A percentile compares a stretch with the other conserved stretches of the same genome.
phyloP scores from a whole-genome alignment of 2,797 vertebrate genomes.

The Anguilla marmorata region DNA sequence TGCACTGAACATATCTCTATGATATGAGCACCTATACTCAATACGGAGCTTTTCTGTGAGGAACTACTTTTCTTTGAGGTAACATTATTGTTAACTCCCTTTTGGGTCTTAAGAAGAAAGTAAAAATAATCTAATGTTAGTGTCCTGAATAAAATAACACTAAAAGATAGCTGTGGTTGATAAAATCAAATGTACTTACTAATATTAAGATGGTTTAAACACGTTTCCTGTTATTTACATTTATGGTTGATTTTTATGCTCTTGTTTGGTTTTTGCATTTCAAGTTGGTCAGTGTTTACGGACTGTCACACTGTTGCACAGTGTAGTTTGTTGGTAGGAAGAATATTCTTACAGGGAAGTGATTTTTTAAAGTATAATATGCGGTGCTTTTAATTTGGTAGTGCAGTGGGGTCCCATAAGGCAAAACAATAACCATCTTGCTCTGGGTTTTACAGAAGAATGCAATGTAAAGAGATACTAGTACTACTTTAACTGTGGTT shows the following conservation, averaged over 20 bases:
- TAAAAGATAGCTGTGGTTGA: background rate
- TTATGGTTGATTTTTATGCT: slow-evolving; percentile 13
- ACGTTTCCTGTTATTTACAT: background rate
- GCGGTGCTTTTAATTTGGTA: slow-evolving; percentile 12
- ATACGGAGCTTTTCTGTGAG: background rate
- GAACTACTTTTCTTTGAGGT: slow-evolving; percentile 3
- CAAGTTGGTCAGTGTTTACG: slow-evolving; percentile 11
- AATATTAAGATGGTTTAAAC: background rate
- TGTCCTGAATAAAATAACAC: slow-evolving; percentile 3
- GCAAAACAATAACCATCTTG: background rate
- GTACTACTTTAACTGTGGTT: slow-evolving; percentile 13
- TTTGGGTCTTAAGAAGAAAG: slow-evolving; percentile 16
- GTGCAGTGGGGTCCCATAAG: slow-evolving; percentile 6
- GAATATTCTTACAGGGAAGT: slow-evolving; percentile 21
- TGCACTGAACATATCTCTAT: background rate
- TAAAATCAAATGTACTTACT: slow-evolving; percentile 8
- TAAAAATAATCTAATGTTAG: background rate
- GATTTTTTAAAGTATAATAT: background rate
- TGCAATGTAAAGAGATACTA: slow-evolving; percentile 10
- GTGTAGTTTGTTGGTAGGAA: slow-evolving; percentile 5
- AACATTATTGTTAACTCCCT: background rate
- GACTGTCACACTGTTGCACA: slow-evolving; percentile 8
- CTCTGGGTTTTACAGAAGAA: background rate
- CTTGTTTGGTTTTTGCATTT: slow-evolving; percentile 29
- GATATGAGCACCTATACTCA: background rate